Conservation (phyloP, 2,888 invertebrate genomes). For the Aphidoletes aphidimyza region DNA sequence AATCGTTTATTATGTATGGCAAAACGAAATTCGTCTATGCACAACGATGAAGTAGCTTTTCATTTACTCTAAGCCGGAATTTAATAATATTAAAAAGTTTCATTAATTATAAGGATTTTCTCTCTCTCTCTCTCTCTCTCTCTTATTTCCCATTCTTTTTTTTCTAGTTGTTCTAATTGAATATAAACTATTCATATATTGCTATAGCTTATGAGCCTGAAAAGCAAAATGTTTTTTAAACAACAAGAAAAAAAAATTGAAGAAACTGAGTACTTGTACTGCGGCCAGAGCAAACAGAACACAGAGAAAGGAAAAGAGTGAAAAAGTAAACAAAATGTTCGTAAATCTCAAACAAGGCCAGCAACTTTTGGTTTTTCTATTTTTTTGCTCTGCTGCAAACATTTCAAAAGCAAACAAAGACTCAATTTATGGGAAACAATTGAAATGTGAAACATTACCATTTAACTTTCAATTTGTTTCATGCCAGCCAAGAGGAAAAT, state of each 20-base stretch:
- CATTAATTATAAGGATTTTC: neutral
- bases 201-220: neutral
- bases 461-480: neutral
- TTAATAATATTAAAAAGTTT: neutral
- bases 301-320: neutral
- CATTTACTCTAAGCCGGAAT: neutral
- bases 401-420: slow-evolving; percentile 14
- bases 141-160: too few species aligned
- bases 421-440: neutral
- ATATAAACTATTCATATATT: slow-evolving; percentile 42
- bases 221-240: too few species aligned
- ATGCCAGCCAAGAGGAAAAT: neutral
- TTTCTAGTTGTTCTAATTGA: neutral
- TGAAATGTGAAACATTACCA: neutral
- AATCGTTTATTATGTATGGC: neutral
- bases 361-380: too few species aligned
- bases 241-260: too few species aligned
- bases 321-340: neutral
- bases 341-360: neutral
- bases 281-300: too few species aligned
- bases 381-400: neutral
- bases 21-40: neutral
- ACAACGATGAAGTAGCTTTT: neutral
- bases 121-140: neutral
- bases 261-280: too few species aligned